Base-by-base conservation (phyloP, 2,113 vertebrate genomes). In the Actenoides hombroni region DNA sequence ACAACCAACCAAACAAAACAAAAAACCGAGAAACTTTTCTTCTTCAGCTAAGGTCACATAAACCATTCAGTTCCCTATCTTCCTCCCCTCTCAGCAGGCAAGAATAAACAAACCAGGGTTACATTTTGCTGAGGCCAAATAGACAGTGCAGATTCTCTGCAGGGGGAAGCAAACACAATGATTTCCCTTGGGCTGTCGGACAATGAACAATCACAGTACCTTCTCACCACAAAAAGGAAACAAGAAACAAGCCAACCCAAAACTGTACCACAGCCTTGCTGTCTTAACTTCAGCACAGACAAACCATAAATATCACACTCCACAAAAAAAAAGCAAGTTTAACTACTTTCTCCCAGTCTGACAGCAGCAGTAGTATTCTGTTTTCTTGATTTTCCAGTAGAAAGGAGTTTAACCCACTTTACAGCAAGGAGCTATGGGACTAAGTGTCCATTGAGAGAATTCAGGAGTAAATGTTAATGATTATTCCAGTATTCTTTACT, bases 161-260 rank as follows among this genome's bases (percentile, higher is more conserved):
- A 69, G 48, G 24, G 13, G 19, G 54, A 84, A 73, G 63, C 20
- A 68, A 76, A 53, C 29, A 29, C 3, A 14, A 16, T 0, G 0
- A 76, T 46, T 79, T 31, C 57, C 35, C 33, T 29, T 0, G 1
- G 39, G 44, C 23, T 10, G 6, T 10, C 0, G 2, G 51, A 84
- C 48, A 65, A 80, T 4, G 51, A 93, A 59, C 51, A 64, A n/a
- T 19, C 37, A 56, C 26, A 44, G 18, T 39, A 75, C 25, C 76
- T 83, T 57, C 31, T 12, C 31, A 51, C 4, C 20, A 33, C 0
- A 35, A 19, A 90, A 71, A 78, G 29, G 16, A 86, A 77, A 59
- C 1, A 35, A 37, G 37, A 68, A 95, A 64, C 8, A 76, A 90
- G 10, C 6, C 31, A 69, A 65, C 4, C 26, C 53, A 6, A 90